phyloP scores from a whole-genome alignment of 1,140 invertebrate species.

The Ditylenchus dipsaci region DNA sequence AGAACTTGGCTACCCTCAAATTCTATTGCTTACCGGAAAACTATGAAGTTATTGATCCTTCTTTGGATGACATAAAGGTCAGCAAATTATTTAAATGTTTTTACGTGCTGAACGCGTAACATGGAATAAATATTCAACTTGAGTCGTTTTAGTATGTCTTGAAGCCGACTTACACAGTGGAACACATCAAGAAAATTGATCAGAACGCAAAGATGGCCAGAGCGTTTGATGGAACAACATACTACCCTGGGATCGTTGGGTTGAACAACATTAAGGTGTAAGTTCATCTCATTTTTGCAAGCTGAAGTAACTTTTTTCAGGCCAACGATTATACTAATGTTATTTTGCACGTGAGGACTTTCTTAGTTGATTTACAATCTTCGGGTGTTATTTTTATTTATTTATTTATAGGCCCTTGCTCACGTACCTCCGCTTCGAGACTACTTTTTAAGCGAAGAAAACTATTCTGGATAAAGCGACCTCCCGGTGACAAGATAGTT shows the following conservation, averaged over 20 bases:
- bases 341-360: slow-evolving; percentile 74
- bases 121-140: no score
- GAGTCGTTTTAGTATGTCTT: slow-evolving; percentile 73
- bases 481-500: slow-evolving; percentile 78
- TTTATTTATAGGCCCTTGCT: slow-evolving; percentile 72
- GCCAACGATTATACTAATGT: slow-evolving; percentile 99
- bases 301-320: slow-evolving; percentile 17
- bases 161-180: slow-evolving; percentile 86
- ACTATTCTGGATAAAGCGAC: slow-evolving; percentile 82
- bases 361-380: slow-evolving; percentile 8
- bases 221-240: slow-evolving; percentile 92
- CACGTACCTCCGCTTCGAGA: slow-evolving; percentile 88
- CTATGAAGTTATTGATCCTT: slow-evolving; percentile 98
- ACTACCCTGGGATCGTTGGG: slow-evolving; percentile 78
- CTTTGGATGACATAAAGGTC: slow-evolving; percentile 90
- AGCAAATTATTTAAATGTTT: slow-evolving; percentile 28
- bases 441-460: slow-evolving; percentile 88
- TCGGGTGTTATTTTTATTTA: no score
- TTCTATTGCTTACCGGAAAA: slow-evolving; percentile 99
- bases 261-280: slow-evolving; percentile 88
- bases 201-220: slow-evolving; percentile 77
- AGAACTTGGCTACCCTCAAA: slow-evolving; percentile 91
- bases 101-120: background rate
- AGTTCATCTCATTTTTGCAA: no score
- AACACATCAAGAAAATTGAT: slow-evolving; percentile 77